Evolutionary conservation across 2,888 invertebrate species (phyloP), one percentile per base, ranked within the genome.

Genomic region (Resseliella maxima): DNA sequence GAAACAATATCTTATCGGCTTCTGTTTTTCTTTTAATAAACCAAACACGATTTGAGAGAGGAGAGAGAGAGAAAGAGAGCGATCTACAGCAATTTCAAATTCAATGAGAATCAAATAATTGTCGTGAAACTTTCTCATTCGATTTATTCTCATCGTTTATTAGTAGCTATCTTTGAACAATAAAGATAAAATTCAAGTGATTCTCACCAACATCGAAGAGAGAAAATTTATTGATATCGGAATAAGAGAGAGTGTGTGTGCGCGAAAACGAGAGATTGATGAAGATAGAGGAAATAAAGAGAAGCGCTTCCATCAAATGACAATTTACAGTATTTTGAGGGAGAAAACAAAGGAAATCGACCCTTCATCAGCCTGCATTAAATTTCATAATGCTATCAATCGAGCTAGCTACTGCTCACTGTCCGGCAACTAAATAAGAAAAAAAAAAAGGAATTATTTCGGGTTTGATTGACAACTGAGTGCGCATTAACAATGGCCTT

Each of bases 401-500:
- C n/a, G 21, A 83, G 38, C 38, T 83, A n/a, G n/a, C n/a, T n/a
- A n/a, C n/a, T n/a, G n/a, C n/a, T n/a, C n/a, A 83, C 83, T 38
- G 83, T 38, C 83, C 38, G 24, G 38, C 83, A 83, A 21, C 38
- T 10, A 10, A 83, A n/a, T n/a, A n/a, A n/a, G n/a, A n/a, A n/a
- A n/a, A n/a, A n/a, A n/a, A n/a, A n/a, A n/a, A n/a, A n/a, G n/a
- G n/a, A 64, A 31, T 24, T 83, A 6, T 18, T 35, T 35, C 54
- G 21, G 64, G 15, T 21, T n/a, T 83, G 83, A 83, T 83, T 83
- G 83, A 83, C 83, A 72, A n/a, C n/a, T n/a, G 72, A 72, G 72
- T 72, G 72, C 15, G 15, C 72, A 72, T 72, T 72, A 72, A 72
- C 72, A 72, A 72, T 31, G 83, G 41, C 21, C 83, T 50, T 50